Base-by-base conservation (phyloP, 2,113 vertebrate species). In the Toxotes chatareus region DNA sequence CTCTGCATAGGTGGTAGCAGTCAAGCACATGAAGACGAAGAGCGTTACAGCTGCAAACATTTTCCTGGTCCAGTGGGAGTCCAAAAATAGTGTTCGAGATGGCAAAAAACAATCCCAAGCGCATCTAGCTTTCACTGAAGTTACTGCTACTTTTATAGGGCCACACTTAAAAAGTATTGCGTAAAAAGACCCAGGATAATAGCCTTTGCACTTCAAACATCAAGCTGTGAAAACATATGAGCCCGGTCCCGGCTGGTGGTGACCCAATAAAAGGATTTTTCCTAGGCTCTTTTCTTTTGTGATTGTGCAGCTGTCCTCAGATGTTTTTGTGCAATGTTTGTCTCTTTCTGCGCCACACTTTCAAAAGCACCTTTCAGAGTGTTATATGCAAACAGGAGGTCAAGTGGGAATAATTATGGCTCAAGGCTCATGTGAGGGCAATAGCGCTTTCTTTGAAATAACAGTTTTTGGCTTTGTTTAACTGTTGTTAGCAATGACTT, bases 181-280 rank as follows among this genome's bases (percentile, higher is more conserved):
- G 53, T 47, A 87, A 87, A 67, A 65, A 72, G 47, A 49, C 61
- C 38, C 36, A 38, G 23, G 40, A 79, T 73, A 44, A 60, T 69
- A 16, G 32, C 42, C 44, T 38, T 49, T 12, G 7, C 23, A 79
- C 68, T 68, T 89, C 70, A 73, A 78, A 87, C 34, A 63, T 74
- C 84, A 87, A 93, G 89, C 90, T 91, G 89, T 88, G 42, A 40
- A 88, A 92, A 93, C 83, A 92, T 46, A 57, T 34, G 6, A 42
- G 38, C 53, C 56, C 56, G 62, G 55, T 60, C 80, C 2, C 84
- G 16, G 73, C 70, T 8, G 85, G 82, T 27, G 73, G 73, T 89
- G 68, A 88, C 79, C 73, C 32, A 68, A 16, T 13, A 14, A 36
- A 73, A 80, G 1, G 42, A 34, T 16, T 42, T 87, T 38, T 85